Percentiles rank a stretch among this genome's conserved stretches.
Evolutionary conservation across 1,140 invertebrate genomes (phyloP).

Genomic region (Coenobita brevimanus): DNA sequence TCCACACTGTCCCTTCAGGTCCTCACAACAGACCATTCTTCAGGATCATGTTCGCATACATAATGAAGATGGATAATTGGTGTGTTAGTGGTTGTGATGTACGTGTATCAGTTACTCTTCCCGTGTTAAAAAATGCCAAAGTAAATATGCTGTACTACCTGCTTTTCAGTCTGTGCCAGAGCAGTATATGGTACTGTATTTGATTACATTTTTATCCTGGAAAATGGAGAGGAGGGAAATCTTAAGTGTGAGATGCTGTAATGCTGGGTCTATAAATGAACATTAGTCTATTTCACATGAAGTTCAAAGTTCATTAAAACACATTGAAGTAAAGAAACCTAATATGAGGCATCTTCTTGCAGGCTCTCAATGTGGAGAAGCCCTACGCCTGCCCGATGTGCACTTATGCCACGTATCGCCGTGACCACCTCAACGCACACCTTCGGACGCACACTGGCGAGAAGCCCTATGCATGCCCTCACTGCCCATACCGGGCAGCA

Average conservation of each 20-base stretch:
- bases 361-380: slow-evolving; percentile 96
- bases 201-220: too few relatives aligned
- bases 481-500: slow-evolving; percentile 59
- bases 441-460: slow-evolving; percentile 97
- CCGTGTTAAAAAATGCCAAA: too few relatives aligned
- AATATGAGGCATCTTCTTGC: slow-evolving; percentile 86
- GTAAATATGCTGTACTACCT: too few relatives aligned
- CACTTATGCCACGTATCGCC: slow-evolving; percentile 74
- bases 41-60: slow-evolving; percentile 99
- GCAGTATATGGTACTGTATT: too few relatives aligned
- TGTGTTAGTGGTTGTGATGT: too few relatives aligned
- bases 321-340: slow-evolving; percentile 73
- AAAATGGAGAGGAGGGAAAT: too few relatives aligned
- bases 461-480: slow-evolving; percentile 92
- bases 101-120: too few relatives aligned
- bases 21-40: slow-evolving; percentile 85
- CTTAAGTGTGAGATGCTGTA: too few relatives aligned
- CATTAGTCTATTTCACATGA: too few relatives aligned
- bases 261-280: too few relatives aligned
- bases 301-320: too few relatives aligned
- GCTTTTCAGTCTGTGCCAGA: too few relatives aligned
- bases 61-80: slow-evolving; percentile 91
- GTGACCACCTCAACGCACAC: slow-evolving; percentile 76
- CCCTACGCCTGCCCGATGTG: slow-evolving; percentile 97
- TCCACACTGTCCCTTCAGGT: slow-evolving; percentile 96